Evolutionary conservation across 2,113 vertebrate genomes (phyloP).

Genomic region (Silurus asotus): DNA sequence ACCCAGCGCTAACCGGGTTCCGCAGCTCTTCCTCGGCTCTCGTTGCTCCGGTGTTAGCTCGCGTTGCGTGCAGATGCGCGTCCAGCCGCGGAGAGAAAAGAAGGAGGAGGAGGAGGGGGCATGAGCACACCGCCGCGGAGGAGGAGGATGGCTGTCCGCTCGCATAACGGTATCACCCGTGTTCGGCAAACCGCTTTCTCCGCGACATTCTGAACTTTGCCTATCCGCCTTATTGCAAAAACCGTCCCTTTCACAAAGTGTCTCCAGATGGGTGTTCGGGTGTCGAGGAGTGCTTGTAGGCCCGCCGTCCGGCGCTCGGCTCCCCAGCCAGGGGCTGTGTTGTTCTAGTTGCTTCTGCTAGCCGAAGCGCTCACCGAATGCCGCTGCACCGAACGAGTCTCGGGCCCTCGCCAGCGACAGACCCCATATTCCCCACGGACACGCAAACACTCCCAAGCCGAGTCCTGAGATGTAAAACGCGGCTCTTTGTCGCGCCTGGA

Average conservation of each 20-base stretch:
- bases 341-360: slow-evolving; percentile 60
- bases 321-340: slow-evolving; percentile 57
- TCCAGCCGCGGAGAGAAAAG: slow-evolving; percentile 58
- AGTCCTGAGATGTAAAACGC: slow-evolving; percentile 36
- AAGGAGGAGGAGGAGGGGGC: slow-evolving; percentile 34
- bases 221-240: slow-evolving; percentile 6
- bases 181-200: slow-evolving; percentile 29
- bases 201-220: neutral
- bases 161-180: slow-evolving; percentile 62
- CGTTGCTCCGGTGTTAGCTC: slow-evolving; percentile 44
- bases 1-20: neutral
- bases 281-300: slow-evolving; percentile 64
- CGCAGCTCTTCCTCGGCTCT: neutral
- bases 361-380: slow-evolving; percentile 66
- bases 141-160: slow-evolving; percentile 66
- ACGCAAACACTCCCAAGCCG: neutral
- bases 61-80: slow-evolving; percentile 67
- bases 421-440: neutral
- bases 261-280: slow-evolving; percentile 54
- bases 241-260: slow-evolving; percentile 39
- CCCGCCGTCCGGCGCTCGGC: slow-evolving; percentile 66
- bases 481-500: neutral
- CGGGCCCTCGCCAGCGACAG: slow-evolving; percentile 26
- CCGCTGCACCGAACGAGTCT: slow-evolving; percentile 51
- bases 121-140: slow-evolving; percentile 22